phyloP scores from a whole-genome alignment of 2,797 vertebrate genomes.

The Enteromius paludinosus region DNA sequence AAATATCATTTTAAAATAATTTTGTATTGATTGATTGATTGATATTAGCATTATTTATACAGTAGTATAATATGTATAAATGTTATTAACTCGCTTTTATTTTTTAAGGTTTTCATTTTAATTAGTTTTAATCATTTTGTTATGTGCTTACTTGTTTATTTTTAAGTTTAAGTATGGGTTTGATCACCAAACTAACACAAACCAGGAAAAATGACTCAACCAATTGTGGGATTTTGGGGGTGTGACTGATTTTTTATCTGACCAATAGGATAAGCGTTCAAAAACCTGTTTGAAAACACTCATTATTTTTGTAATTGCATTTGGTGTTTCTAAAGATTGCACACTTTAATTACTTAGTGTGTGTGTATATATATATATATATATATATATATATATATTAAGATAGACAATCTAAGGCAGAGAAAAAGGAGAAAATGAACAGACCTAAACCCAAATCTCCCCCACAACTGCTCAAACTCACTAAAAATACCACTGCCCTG shows the following conservation, averaged over 20 bases:
- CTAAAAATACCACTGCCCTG: not conserved
- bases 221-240: not conserved
- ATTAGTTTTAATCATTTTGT: not conserved
- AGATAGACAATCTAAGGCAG: not conserved
- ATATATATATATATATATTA: not conserved
- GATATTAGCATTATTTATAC: not conserved
- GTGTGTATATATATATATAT: no score
- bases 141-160: not conserved
- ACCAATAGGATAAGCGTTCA: not conserved
- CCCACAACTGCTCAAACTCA: not conserved
- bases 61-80: not conserved
- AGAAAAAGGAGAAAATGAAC: not conserved
- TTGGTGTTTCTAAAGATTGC: not conserved
- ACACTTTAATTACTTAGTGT: not conserved
- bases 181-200: not conserved
- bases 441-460: not conserved
- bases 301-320: not conserved
- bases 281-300: not conserved
- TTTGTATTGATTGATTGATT: not conserved
- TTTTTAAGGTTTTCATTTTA: not conserved
- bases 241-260: not conserved
- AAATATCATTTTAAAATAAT: not conserved
- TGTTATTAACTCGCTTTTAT: not conserved
- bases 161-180: not conserved
- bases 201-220: not conserved